A percentile compares a stretch with the other conserved stretches of the same genome.
Conservation (phyloP, 2,113 vertebrate genomes). For the Muntiacus muntjak region DNA sequence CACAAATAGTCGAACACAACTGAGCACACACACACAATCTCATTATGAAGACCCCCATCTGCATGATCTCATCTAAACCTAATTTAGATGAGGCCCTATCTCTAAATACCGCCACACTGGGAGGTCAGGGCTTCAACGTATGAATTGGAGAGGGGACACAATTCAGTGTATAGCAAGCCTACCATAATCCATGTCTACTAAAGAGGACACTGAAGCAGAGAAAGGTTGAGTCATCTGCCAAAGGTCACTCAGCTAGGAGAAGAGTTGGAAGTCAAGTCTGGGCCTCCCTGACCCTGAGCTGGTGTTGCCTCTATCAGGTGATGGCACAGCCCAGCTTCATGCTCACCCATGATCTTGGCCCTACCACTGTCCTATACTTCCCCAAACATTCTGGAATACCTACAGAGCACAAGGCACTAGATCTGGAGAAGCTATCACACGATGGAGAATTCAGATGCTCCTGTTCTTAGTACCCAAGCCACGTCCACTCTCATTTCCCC, state of each 20-base stretch:
- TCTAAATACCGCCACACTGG: not conserved
- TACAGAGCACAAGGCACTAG: accelerated
- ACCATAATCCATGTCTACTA: not conserved
- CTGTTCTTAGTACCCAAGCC: not conserved
- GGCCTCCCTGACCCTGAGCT: not conserved
- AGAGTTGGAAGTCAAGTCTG: not conserved
- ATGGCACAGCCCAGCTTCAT: not conserved
- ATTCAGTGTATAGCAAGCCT: not conserved
- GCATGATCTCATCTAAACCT: not conserved
- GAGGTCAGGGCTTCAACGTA: not conserved
- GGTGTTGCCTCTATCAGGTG: not conserved
- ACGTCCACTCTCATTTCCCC: not conserved
- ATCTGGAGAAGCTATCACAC: not conserved
- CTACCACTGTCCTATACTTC: not conserved
- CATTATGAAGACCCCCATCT: not conserved
- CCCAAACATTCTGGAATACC: not conserved
- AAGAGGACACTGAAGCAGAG: not conserved
- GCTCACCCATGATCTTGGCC: not conserved
- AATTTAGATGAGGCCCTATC: not conserved
- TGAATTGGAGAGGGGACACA: not conserved
- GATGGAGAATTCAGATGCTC: not conserved
- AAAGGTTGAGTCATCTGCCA: not conserved
- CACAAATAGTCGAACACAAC: not conserved
- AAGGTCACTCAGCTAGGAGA: not conserved
- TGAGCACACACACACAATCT: not conserved